A percentile compares a stretch with the other conserved stretches of the same genome.
Evolutionary conservation across 1,140 invertebrate species (phyloP).

Genomic region (Sipha flava): DNA sequence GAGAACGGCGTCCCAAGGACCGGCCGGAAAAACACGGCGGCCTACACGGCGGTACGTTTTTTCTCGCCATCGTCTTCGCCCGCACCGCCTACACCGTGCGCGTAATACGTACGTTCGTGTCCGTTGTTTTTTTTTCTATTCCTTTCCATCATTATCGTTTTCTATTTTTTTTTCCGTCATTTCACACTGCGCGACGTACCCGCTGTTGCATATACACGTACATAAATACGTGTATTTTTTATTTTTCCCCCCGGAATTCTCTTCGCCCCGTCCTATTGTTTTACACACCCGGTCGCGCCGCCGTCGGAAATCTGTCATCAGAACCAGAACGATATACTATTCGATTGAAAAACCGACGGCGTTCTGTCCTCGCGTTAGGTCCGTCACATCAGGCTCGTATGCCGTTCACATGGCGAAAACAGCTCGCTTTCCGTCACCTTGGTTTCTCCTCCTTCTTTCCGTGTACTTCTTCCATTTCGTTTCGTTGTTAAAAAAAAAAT

Average conservation of each 20-base stretch:
- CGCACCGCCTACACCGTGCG: background rate
- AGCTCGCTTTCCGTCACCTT: background rate
- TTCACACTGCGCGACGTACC: background rate
- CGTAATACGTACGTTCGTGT: slow-evolving; percentile 9
- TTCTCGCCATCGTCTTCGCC: background rate
- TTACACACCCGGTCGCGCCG: no score
- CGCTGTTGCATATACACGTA: no score
- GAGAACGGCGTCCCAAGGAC: slow-evolving; percentile 5
- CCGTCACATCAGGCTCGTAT: no score
- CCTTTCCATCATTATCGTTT: no score
- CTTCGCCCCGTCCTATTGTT: background rate
- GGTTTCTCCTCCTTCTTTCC: background rate
- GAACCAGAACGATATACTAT: no score
- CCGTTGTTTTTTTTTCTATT: background rate
- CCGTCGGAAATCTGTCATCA: background rate
- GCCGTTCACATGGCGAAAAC: background rate
- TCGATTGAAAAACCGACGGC: no score
- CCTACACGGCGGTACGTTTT: background rate
- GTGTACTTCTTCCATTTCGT: no score
- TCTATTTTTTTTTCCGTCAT: background rate
- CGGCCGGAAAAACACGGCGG: slow-evolving; percentile 6
- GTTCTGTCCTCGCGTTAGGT: no score
- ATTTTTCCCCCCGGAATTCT: background rate
- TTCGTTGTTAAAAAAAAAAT: background rate
- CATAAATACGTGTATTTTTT: background rate